A percentile compares a stretch with the other conserved stretches of the same genome.
Evolutionary conservation across 2,113 vertebrate genomes (phyloP).

Genomic region (Amphilophus citrinellus): DNA sequence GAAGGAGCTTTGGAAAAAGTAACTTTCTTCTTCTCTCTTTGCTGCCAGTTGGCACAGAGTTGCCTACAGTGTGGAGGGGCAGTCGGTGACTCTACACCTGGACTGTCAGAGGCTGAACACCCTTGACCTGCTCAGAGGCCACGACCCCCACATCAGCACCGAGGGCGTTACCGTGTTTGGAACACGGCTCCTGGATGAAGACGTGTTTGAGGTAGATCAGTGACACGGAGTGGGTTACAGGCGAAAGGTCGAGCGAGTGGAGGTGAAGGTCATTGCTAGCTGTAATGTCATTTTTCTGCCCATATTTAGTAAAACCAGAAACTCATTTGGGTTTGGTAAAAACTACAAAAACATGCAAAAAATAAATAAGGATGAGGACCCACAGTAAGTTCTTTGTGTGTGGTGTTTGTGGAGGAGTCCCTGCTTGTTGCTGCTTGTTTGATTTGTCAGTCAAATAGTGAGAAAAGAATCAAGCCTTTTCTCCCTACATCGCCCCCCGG

Average conservation of each 20-base stretch:
- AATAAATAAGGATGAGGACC: not conserved
- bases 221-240: not conserved
- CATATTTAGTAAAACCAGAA: not conserved
- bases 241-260: not conserved
- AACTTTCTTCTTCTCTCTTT: not conserved
- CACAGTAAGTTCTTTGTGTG: constrained; percentile 10
- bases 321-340: not conserved
- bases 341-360: not conserved
- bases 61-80: constrained; percentile 91
- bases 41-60: constrained; percentile 92
- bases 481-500: constrained; percentile 43
- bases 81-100: constrained; percentile 89
- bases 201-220: constrained; percentile 92
- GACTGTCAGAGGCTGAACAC: constrained; percentile 91
- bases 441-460: constrained; percentile 23
- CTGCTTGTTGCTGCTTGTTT: constrained; percentile 40
- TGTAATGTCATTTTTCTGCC: not conserved
- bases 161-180: constrained; percentile 95
- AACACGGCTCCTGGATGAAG: constrained; percentile 93
- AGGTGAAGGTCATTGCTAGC: not conserved
- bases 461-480: not conserved
- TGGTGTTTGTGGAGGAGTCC: not conserved
- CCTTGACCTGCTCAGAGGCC: constrained; percentile 86
- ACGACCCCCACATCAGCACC: constrained; percentile 87
- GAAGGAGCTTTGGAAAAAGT: not conserved